Evolutionary conservation across 53 echinoderm and acorn worm genomes (phyloP).

Genomic region (Echinometra lucunter): DNA sequence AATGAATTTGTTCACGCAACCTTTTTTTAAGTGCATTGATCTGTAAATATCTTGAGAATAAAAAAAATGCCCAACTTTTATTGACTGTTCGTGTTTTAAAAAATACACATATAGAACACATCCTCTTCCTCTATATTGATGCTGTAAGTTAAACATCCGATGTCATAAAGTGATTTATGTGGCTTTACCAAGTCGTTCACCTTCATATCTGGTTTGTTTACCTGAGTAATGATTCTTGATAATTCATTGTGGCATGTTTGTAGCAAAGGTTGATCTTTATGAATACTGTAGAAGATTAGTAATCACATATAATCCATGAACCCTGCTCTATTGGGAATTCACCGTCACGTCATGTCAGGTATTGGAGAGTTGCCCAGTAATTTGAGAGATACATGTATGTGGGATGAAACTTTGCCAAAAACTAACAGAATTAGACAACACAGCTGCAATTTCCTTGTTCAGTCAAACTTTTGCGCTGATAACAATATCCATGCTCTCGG

Average conservation of each 20-base stretch:
- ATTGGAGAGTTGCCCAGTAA: slow-evolving; percentile 31
- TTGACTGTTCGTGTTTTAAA: neutral
- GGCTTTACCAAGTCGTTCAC: neutral
- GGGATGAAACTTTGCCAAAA: slow-evolving; percentile 11
- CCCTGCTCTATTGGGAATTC: neutral
- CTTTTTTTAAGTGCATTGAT: no score
- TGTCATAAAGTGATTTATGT: neutral
- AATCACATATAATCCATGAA: neutral
- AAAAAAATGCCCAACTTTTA: no score
- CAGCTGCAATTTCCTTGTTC: neutral
- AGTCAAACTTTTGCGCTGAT: neutral
- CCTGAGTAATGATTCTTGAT: neutral
- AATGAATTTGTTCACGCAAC: no score
- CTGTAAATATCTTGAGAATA: no score
- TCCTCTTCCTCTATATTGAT: neutral
- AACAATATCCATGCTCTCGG: neutral
- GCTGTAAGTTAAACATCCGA: neutral
- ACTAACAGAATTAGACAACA: neutral
- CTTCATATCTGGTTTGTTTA: neutral
- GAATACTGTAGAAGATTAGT: neutral
- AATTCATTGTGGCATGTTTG: neutral
- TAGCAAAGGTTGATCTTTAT: neutral
- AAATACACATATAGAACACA: neutral
- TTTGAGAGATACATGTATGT: neutral
- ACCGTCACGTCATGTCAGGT: neutral